Evolutionary conservation across 2,113 vertebrate genomes (phyloP).

Genomic region (Salvator merianae): DNA sequence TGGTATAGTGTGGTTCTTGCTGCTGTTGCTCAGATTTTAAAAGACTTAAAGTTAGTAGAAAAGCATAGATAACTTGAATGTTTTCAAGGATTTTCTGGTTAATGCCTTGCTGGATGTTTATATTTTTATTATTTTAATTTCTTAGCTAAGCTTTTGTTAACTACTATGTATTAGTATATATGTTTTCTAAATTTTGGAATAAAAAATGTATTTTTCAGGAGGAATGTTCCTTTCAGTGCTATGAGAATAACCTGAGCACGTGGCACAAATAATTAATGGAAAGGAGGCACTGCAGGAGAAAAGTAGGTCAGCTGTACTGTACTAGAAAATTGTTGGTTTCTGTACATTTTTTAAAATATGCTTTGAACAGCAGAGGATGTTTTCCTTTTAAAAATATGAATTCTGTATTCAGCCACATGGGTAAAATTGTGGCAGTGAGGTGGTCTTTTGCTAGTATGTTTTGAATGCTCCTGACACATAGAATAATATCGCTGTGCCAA

Average conservation of each 20-base stretch:
- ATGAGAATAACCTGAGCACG: not conserved
- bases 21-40: not conserved
- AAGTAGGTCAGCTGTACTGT: constrained; percentile 1
- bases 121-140: not conserved
- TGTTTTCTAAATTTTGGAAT: not conserved
- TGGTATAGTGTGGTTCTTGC: not conserved
- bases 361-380: not conserved
- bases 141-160: constrained; percentile 43
- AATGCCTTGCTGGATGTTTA: not conserved
- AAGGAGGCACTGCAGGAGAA: not conserved
- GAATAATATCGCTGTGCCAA: not conserved
- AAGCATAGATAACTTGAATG: not conserved
- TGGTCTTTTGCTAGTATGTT: not conserved
- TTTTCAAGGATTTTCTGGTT: not conserved
- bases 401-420: not conserved
- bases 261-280: not conserved
- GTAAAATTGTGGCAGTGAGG: not conserved
- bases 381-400: not conserved
- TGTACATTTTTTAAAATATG: too few relatives aligned
- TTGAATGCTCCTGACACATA: not conserved
- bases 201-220: not conserved
- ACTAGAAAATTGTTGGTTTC: not conserved
- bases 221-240: not conserved
- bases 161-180: not conserved
- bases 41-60: not conserved